Evolutionary conservation across 2,113 vertebrate species (phyloP).

Genomic region (Climacteris rufus): DNA sequence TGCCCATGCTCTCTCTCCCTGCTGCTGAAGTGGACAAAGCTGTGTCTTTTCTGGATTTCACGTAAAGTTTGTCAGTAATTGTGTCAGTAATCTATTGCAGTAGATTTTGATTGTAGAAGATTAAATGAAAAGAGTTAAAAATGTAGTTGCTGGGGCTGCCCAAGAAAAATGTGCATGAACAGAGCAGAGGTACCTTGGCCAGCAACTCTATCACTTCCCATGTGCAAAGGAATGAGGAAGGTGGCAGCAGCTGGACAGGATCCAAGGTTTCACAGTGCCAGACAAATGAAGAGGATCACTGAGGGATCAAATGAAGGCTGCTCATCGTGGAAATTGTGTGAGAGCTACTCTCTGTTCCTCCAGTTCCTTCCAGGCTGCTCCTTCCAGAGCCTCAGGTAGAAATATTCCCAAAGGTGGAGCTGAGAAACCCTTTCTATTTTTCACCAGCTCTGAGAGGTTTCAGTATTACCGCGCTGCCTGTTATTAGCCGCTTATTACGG

Average conservation of each 20-base stretch:
- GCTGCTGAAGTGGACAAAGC: background rate
- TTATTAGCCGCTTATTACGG: no score
- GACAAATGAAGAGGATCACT: background rate
- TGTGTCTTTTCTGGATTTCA: background rate
- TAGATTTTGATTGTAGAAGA: background rate
- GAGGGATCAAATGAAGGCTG: background rate
- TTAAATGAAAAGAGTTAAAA: background rate
- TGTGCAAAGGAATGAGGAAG: accelerated
- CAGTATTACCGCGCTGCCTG: no score
- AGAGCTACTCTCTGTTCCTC: background rate
- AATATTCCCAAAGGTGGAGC: background rate
- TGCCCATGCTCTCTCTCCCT: background rate
- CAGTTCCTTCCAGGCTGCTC: background rate
- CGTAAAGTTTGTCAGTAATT: background rate
- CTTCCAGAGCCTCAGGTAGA: background rate
- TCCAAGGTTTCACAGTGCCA: accelerated
- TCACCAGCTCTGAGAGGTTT: no score
- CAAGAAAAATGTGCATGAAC: accelerated
- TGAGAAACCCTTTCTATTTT: background rate
- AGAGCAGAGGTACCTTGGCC: background rate
- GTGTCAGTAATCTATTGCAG: background rate
- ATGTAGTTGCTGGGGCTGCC: background rate
- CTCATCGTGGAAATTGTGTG: background rate
- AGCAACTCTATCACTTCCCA: background rate
- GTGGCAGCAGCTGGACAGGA: accelerated